Base-by-base conservation (phyloP, 2,888 invertebrate genomes). In the Nematopogon swammerdamellus region DNA sequence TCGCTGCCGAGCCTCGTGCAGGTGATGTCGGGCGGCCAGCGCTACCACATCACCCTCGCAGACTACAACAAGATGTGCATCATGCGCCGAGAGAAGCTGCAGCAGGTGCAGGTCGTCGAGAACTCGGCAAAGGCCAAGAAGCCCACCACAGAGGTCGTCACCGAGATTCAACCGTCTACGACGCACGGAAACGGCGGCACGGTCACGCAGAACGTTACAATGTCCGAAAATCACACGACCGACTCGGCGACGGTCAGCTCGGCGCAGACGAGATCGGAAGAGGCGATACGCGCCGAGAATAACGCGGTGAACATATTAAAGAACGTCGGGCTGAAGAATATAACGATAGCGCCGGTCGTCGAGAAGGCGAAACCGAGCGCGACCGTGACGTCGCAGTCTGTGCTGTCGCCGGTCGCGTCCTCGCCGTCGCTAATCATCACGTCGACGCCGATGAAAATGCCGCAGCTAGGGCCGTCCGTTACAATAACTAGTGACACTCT, bases 31-130 rank as follows among this genome's bases (percentile, higher is more conserved):
- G 86, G 88, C 1, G 90, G 90, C n/a, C 87, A 87, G 60, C 86
- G 90, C 0, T 90, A 87, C 67, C 88, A 90, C 63, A 86, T 91
- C 58, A 89, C 89, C 2, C 81, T 91, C 30, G 85, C 87, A 47
- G 91, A 91, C 60, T 90, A 89, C 68, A 90, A 89, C 67, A 88
- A 89, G 55, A 88, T 89, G 88, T 88, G 88, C 65, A 81, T 87
- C 50, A 82, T 88, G 65, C 79, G 88, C 5, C 73, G 86, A 1
- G 88, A 87, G 63, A 84, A 86, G 54, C 68, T 87, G 2, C 80
- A 85, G 58, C 83, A 84, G 29, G 74, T 86, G 20, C 82, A 82
- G 49, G 82, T 83, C 61, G 68, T 69, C 0, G 68, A 72, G 45
- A 19, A 16, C 5, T 36, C 36, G 11, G 3, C 36, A 3, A 36